Percentiles rank a stretch among this genome's conserved stretches.
Conservation (phyloP, 2,113 vertebrate genomes). For the Microcebus tavaratra region DNA sequence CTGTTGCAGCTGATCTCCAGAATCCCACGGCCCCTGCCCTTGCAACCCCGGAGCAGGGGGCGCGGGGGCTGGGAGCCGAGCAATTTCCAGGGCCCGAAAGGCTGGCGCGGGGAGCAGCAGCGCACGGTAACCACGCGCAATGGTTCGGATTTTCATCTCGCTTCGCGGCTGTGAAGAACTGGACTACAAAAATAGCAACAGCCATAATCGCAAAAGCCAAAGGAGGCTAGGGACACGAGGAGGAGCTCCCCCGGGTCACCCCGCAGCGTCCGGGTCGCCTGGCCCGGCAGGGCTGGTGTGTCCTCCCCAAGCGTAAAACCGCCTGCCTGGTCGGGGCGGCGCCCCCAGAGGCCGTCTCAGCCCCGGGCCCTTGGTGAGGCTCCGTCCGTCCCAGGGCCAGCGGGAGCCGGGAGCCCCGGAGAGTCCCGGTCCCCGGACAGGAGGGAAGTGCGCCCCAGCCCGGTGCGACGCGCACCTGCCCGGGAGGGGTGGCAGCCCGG, state of each 20-base stretch:
- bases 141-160: not conserved
- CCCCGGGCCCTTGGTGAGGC: fast-evolving
- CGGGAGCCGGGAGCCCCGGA: not conserved
- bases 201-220: too few species aligned
- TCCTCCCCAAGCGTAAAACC: fast-evolving
- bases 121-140: fast-evolving
- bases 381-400: too few species aligned
- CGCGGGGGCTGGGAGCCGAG: not conserved
- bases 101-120: fast-evolving
- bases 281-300: fast-evolving
- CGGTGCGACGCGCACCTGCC: not conserved
- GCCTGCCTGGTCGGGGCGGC: fast-evolving
- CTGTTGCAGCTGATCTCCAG: not conserved
- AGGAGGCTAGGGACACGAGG: not conserved
- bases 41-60: not conserved
- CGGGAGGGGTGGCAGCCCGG: too few species aligned
- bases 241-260: fast-evolving
- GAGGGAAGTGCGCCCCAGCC: fast-evolving
- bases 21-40: too few species aligned
- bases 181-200: too few species aligned
- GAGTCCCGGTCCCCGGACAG: not conserved
- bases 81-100: fast-evolving
- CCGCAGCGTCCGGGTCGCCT: fast-evolving
- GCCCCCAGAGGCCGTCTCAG: fast-evolving
- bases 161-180: not conserved